Conservation (phyloP, 2,888 invertebrate species). For the Lasioglossum calceatum region DNA sequence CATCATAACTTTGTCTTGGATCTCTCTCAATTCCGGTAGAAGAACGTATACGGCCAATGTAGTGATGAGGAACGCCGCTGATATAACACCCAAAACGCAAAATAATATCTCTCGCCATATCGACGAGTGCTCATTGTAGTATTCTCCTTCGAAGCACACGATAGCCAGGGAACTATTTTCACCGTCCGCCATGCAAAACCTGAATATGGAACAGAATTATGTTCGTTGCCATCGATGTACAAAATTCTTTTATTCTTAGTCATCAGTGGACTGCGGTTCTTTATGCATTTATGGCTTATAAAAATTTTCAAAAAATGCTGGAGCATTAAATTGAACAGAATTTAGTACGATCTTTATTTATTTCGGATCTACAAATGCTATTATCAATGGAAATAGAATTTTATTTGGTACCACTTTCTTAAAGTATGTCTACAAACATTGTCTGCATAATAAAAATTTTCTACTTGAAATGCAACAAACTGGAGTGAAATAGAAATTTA, state of each 20-base stretch:
- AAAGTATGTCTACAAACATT: too few relatives aligned
- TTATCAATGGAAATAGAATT: too few relatives aligned
- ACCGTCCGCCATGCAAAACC: constrained; percentile 79
- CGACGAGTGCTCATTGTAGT: background rate
- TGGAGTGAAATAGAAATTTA: too few relatives aligned
- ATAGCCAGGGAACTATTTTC: constrained; percentile 69
- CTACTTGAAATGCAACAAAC: too few relatives aligned
- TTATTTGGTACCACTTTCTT: too few relatives aligned
- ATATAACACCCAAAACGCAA: constrained; percentile 83
- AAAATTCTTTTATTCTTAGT: background rate
- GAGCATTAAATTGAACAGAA: too few relatives aligned
- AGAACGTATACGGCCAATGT: constrained; percentile 87
- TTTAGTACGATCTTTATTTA: too few relatives aligned
- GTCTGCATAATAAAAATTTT: too few relatives aligned
- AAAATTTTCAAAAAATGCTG: too few relatives aligned
- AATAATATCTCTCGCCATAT: constrained; percentile 70
- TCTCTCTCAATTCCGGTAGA: constrained; percentile 87
- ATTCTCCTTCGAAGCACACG: constrained; percentile 77
- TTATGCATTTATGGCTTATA: too few relatives aligned
- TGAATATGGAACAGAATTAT: constrained; percentile 58
- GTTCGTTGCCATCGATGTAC: background rate
- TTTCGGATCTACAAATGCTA: too few relatives aligned
- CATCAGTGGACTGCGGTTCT: too few relatives aligned
- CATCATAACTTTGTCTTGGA: constrained; percentile 89
- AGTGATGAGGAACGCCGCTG: constrained; percentile 86